Evolutionary conservation across 2,113 vertebrate species (phyloP).

Genomic region (Calypte anna): DNA sequence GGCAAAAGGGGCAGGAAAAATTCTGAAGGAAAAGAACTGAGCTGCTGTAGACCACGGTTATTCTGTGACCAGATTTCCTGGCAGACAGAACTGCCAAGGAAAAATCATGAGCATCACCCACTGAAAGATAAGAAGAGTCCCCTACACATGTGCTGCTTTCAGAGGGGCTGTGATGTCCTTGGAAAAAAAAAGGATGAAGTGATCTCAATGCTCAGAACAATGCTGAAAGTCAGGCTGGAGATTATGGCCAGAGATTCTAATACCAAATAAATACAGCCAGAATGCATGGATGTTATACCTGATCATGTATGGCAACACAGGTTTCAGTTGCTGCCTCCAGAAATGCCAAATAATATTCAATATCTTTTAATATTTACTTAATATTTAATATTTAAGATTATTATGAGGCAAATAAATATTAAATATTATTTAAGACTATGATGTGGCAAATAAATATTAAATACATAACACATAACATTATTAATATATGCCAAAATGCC

Average conservation of each 20-base stretch:
- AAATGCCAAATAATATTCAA: neutral
- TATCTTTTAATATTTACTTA: too few species aligned
- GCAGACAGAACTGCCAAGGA: fast-evolving
- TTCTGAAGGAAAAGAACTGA: neutral
- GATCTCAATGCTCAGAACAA: neutral
- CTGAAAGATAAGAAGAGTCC: neutral
- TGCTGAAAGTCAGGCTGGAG: neutral
- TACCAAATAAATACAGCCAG: neutral
- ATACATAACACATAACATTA: too few species aligned
- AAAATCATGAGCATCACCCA: neutral
- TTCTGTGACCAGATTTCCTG: fast-evolving
- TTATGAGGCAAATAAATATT: too few species aligned
- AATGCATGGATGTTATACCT: neutral
- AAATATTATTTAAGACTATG: neutral
- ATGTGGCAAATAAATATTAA: neutral
- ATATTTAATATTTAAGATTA: too few species aligned
- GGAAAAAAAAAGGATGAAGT: neutral
- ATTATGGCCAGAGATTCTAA: neutral
- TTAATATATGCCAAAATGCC: neutral
- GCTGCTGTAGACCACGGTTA: fast-evolving
- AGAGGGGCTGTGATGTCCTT: neutral
- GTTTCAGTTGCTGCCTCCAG: neutral
- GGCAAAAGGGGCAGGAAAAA: neutral
- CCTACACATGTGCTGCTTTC: fast-evolving
- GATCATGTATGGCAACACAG: neutral